A percentile compares a stretch with the other conserved stretches of the same genome.
These are phyloP conservation scores for Phaonia tiefii DNA, from an alignment of 2,888 invertebrate species.

Conservation along the genomic window DNA sequence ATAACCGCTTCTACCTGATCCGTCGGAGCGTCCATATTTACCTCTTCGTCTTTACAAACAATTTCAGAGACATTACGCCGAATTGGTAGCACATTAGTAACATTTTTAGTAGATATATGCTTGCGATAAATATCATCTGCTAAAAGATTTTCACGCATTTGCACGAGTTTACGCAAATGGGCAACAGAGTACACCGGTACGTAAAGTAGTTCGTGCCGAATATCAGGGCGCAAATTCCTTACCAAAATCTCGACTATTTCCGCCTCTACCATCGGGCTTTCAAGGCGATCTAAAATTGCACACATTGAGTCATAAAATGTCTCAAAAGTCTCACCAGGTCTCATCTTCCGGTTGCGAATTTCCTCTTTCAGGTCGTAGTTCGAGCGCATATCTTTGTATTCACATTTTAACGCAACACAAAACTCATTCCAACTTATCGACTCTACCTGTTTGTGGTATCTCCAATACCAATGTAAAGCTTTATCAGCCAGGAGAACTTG, in stretches of 20 bases:
- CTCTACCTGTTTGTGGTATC: slow-evolving; percentile 36
- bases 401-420: slow-evolving; percentile 12
- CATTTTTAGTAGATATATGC: not conserved
- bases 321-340: slow-evolving; percentile 8
- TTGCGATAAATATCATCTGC: no score
- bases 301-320: not conserved
- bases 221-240: slow-evolving; percentile 1
- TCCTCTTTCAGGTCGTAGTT: not conserved
- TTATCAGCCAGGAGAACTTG: not conserved
- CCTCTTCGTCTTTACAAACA: no score
- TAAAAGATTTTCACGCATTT: slow-evolving; percentile 8
- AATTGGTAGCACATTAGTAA: not conserved
- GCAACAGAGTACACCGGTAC: not conserved
- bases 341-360: slow-evolving; percentile 2
- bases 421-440: slow-evolving; percentile 10
- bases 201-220: slow-evolving; percentile 8
- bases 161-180: not conserved
- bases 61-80: no score
- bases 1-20: not conserved
- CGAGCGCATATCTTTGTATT: slow-evolving; percentile 14
- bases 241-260: slow-evolving; percentile 25
- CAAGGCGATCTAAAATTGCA: slow-evolving; percentile 8
- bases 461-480: slow-evolving; percentile 16
- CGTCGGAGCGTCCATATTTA: no score
- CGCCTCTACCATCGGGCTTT: slow-evolving; percentile 3